A percentile compares a stretch with the other conserved stretches of the same genome.
Conservation (phyloP, 1,140 invertebrate species). For the Microplitis mediator region DNA sequence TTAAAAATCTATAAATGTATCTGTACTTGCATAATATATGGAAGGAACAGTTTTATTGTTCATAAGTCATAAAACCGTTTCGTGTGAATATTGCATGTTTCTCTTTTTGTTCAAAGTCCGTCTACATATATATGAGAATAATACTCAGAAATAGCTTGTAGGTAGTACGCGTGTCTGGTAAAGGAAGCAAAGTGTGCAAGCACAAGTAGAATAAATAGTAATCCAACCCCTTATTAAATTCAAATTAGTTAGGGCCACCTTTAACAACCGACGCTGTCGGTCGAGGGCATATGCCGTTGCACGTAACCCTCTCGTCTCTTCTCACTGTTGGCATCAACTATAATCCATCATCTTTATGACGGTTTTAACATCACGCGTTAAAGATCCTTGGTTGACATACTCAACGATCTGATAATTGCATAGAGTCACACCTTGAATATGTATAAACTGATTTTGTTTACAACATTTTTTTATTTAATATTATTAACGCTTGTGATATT, state of each 20-base stretch:
- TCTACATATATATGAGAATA: not conserved
- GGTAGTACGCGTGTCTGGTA: conserved; percentile 2
- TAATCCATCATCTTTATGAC: conserved; percentile 56
- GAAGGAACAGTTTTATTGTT: not conserved
- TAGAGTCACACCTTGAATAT: conserved; percentile 52
- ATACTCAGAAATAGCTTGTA: not conserved
- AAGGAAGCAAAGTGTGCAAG: conserved; percentile 11
- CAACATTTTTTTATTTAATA: conserved; percentile 34
- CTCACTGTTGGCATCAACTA: conserved; percentile 22
- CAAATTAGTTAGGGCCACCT: conserved; percentile 43
- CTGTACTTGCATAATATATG: not conserved
- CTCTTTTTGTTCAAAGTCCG: not conserved
- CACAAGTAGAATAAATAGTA: conserved; percentile 32
- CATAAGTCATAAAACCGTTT: not conserved
- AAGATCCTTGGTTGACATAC: conserved; percentile 44
- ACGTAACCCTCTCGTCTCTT: conserved; percentile 7
- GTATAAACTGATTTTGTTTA: conserved; percentile 43
- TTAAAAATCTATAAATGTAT: too few relatives aligned
- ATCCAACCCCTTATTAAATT: conserved; percentile 53
- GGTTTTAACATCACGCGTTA: conserved; percentile 54
- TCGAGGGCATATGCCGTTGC: not conserved
- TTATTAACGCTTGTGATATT: not conserved
- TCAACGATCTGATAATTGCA: conserved; percentile 53
- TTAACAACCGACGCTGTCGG: conserved; percentile 12
- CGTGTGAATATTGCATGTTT: conserved; percentile 5